phyloP scores from a whole-genome alignment of 37 sponge, comb jelly and placozoan species.

The Hexactinellida sp. region DNA sequence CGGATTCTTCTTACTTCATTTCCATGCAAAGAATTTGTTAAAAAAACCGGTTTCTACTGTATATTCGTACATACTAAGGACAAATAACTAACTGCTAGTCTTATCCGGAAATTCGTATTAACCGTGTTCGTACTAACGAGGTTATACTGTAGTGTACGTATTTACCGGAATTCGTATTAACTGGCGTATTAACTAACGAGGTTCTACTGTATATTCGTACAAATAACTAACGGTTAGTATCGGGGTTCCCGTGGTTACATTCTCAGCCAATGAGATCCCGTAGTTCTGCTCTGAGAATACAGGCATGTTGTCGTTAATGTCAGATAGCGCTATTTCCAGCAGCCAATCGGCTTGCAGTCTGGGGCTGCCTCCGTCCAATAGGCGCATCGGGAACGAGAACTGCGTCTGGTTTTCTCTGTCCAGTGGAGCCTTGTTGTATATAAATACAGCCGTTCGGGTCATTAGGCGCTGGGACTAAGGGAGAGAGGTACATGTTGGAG shows the following conservation, averaged over 20 bases:
- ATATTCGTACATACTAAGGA: too few relatives aligned
- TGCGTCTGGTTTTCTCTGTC: background rate
- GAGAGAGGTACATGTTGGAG: background rate
- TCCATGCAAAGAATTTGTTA: too few relatives aligned
- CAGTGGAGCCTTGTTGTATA: background rate
- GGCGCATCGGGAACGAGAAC: background rate
- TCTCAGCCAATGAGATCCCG: conserved; percentile 11
- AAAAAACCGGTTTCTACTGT: too few relatives aligned
- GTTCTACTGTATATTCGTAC: background rate
- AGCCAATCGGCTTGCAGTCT: background rate
- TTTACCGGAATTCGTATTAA: too few relatives aligned
- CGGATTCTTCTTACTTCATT: too few relatives aligned
- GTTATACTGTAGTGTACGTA: too few relatives aligned
- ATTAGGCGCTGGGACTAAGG: background rate
- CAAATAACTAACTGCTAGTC: background rate
- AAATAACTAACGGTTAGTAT: background rate
- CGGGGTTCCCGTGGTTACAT: background rate
- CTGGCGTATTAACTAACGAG: too few relatives aligned
- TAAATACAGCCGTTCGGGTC: background rate
- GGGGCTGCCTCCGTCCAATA: background rate
- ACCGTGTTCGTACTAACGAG: too few relatives aligned
- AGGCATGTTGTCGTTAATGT: background rate
- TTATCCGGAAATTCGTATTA: too few relatives aligned
- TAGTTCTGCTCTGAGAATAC: background rate
- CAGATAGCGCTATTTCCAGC: background rate